phyloP scores from a whole-genome alignment of 2,888 invertebrate species.

The Tortricodes alternella region DNA sequence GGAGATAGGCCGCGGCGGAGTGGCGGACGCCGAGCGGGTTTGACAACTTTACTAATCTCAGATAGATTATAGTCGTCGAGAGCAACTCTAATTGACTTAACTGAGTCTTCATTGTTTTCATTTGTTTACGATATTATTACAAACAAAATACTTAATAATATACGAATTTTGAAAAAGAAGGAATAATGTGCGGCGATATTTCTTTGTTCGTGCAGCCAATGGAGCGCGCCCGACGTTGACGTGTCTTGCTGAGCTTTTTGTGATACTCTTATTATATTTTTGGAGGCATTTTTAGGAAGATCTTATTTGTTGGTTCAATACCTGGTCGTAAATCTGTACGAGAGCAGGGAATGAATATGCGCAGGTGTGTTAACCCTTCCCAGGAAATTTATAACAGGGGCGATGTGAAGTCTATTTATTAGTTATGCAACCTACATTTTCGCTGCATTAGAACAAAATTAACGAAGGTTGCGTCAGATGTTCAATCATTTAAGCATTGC shows the following conservation, averaged over 20 bases:
- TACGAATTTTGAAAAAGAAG: constrained; percentile 47
- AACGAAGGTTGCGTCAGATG: not conserved
- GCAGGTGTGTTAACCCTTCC: constrained; percentile 78
- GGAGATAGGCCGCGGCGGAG: constrained; percentile 19
- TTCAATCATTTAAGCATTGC: no score
- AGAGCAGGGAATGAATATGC: constrained; percentile 63
- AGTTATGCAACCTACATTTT: not conserved
- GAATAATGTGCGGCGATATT: constrained; percentile 73
- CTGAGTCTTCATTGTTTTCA: constrained; percentile 35
- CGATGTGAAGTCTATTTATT: constrained; percentile 3
- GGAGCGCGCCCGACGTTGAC: constrained; percentile 71
- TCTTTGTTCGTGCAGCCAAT: constrained; percentile 77
- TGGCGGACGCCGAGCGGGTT: constrained; percentile 27
- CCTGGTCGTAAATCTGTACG: constrained; percentile 75
- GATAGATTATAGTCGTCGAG: constrained; percentile 24
- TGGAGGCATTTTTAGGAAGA: constrained; percentile 74
- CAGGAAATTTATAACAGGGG: constrained; percentile 36
- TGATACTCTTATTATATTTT: constrained; percentile 77
- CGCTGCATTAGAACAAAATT: not conserved
- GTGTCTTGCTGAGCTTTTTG: constrained; percentile 75
- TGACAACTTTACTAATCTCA: constrained; percentile 31
- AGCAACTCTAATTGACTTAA: constrained; percentile 30
- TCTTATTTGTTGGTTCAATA: constrained; percentile 79
- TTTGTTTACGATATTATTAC: constrained; percentile 27
- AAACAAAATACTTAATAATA: constrained; percentile 43